These are phyloP conservation scores for Mirza zaza DNA, from an alignment of 2,113 vertebrate species.

Conservation along the genomic window DNA sequence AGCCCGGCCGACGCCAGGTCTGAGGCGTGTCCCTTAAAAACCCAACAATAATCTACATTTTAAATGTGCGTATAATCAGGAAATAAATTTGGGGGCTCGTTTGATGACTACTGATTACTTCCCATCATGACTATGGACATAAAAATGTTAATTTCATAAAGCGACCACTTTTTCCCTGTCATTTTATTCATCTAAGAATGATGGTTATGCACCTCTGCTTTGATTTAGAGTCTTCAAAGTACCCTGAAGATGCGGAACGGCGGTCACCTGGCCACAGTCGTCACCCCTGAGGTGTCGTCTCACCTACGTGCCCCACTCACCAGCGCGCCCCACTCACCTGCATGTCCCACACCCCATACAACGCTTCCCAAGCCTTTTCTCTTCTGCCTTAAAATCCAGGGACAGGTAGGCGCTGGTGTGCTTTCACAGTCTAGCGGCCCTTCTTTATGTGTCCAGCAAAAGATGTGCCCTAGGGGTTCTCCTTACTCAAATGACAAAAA, in stretches of 20 bases:
- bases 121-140: background rate
- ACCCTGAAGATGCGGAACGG: background rate
- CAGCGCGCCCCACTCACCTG: too few relatives aligned
- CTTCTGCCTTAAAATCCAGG: background rate
- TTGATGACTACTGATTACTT: background rate
- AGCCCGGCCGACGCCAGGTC: background rate
- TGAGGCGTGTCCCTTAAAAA: background rate
- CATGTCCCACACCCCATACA: too few relatives aligned
- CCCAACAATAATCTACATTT: background rate
- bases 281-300: background rate
- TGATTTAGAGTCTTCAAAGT: background rate
- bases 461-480: background rate
- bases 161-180: background rate
- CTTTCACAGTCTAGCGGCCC: background rate
- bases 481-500: background rate
- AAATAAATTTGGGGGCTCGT: background rate
- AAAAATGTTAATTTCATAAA: background rate
- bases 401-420: background rate
- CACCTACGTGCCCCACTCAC: accelerated
- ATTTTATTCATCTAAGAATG: background rate
- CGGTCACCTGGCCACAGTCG: too few relatives aligned
- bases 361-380: background rate
- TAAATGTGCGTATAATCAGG: background rate
- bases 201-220: background rate
- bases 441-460: background rate